phyloP scores from a whole-genome alignment of 2,113 vertebrate genomes.

The Taxidea taxus region DNA sequence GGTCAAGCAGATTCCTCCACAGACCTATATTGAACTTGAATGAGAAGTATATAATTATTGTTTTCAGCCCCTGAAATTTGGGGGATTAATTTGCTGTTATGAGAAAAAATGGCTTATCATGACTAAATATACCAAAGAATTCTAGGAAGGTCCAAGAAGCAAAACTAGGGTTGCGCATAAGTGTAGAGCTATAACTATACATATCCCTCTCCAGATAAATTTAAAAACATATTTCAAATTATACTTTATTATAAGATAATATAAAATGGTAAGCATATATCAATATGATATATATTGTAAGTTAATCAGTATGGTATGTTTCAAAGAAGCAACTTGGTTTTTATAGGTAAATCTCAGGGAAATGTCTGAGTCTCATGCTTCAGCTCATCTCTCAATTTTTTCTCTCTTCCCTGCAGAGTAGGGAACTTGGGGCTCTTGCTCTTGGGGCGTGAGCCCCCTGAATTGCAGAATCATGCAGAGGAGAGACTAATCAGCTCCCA shows the following conservation, averaged over 20 bases:
- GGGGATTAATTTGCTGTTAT: neutral
- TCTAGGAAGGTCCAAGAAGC: neutral
- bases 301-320: neutral
- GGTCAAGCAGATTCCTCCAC: neutral
- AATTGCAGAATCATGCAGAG: neutral
- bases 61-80: neutral
- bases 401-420: rapidly evolving
- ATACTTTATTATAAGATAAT: neutral
- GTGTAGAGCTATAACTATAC: neutral
- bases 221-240: neutral
- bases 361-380: neutral
- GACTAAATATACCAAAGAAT: neutral
- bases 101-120: neutral
- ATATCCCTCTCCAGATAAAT: neutral
- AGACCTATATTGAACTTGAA: neutral
- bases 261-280: neutral
- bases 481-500: neutral
- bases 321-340: neutral
- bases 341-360: neutral
- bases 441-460: rapidly evolving
- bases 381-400: neutral
- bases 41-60: neutral
- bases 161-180: neutral
- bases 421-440: neutral
- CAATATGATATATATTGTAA: neutral